Conservation (phyloP, 1,140 invertebrate species). For the Onthophagus taurus region DNA sequence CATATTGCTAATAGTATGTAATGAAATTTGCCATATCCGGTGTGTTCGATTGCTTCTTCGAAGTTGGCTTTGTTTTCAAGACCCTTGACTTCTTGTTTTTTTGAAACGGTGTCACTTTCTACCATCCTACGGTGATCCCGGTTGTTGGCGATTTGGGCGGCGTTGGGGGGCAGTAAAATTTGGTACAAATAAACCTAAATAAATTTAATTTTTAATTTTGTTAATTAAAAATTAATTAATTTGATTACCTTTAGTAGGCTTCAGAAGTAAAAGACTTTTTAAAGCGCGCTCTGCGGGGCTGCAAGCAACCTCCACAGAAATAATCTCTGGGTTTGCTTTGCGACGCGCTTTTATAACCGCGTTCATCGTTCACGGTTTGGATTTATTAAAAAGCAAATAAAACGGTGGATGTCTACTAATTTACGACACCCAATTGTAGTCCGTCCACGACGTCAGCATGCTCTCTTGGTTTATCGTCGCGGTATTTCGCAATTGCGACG, state of each 20-base stretch:
- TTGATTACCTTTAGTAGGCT: no score
- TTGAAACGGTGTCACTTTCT: conserved; percentile 3
- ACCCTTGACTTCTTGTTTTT: not conserved
- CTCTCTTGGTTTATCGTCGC: no score
- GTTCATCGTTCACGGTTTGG: no score
- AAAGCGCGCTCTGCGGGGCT: conserved; percentile 4
- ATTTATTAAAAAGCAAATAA: no score
- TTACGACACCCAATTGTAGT: no score
- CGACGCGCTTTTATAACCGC: conserved; percentile 4
- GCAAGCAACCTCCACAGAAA: conserved; percentile 10
- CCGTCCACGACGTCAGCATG: no score
- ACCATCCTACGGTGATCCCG: conserved; percentile 3
- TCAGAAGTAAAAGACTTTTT: conserved; percentile 1
- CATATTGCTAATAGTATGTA: conserved; percentile 78
- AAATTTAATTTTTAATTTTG: not conserved
- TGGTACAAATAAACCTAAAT: not conserved
- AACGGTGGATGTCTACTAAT: no score
- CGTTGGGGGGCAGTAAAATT: conserved; percentile 2
- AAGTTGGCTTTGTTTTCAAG: not conserved
- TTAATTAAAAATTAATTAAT: not conserved
- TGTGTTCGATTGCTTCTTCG: not conserved
- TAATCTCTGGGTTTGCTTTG: conserved; percentile 1
- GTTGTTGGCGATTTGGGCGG: not conserved
- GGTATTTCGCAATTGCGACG: no score
- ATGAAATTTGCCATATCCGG: conserved; percentile 89